Evolutionary conservation across 2,113 vertebrate genomes (phyloP).

Genomic region (Oncorhynchus mykiss): DNA sequence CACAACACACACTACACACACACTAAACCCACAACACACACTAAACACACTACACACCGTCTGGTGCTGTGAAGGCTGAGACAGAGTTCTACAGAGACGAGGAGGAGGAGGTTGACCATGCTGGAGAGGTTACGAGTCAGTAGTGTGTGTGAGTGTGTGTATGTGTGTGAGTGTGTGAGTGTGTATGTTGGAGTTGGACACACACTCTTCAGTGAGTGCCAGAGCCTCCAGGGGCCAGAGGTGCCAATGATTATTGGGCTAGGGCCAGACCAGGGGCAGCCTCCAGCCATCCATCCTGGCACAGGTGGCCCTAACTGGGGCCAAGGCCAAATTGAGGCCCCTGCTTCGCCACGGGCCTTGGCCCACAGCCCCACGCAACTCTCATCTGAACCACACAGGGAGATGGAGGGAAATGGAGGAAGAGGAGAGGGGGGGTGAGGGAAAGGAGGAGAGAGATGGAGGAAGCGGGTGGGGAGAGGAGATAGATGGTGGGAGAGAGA

Average conservation of each 20-base stretch:
- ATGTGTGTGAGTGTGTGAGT: conserved; percentile 13
- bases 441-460: too few relatives aligned
- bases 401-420: too few relatives aligned
- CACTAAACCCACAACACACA: not conserved
- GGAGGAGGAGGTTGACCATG: conserved; percentile 52
- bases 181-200: conserved; percentile 11
- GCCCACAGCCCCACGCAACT: conserved; percentile 24
- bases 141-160: conserved; percentile 27
- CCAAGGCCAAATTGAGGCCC: conserved; percentile 11
- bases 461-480: not conserved
- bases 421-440: too few relatives aligned
- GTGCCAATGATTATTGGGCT: conserved; percentile 5
- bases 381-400: conserved; percentile 10
- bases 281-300: conserved; percentile 1
- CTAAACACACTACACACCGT: conserved; percentile 11
- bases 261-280: conserved; percentile 10
- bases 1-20: not conserved
- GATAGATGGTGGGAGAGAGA: too few relatives aligned
- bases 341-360: conserved; percentile 8
- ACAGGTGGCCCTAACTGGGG: conserved; percentile 11
- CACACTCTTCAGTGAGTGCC: not conserved
- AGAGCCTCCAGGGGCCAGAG: not conserved
- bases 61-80: conserved; percentile 53
- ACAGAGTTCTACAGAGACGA: conserved; percentile 47
- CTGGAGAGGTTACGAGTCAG: conserved; percentile 35